Conservation (phyloP, 1,140 invertebrate species). For the Pachyrhynchus sulphureomaculatus region DNA sequence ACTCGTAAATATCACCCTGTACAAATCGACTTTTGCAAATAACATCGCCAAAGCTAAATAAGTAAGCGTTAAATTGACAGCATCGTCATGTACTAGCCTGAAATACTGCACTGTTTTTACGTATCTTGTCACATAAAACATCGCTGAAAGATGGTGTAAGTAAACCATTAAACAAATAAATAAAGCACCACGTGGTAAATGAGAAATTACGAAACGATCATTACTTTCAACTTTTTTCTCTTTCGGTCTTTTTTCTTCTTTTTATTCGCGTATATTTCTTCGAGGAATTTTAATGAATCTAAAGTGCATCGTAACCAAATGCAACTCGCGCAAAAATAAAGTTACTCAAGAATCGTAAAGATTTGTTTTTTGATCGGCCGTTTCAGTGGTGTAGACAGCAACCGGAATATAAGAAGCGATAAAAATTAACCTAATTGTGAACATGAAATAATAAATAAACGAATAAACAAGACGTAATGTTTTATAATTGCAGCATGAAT, state of each 20-base stretch:
- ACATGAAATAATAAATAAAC: no score
- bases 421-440: no score
- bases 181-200: conserved; percentile 9
- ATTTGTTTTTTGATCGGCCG: background rate
- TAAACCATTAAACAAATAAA: conserved; percentile 3
- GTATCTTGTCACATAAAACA: conserved; percentile 11
- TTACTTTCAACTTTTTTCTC: conserved; percentile 7
- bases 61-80: background rate
- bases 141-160: conserved; percentile 7
- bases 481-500: no score
- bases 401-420: no score
- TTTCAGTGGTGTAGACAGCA: background rate
- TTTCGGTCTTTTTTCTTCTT: conserved; percentile 6
- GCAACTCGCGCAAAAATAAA: conserved; percentile 2
- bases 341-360: background rate
- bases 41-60: background rate
- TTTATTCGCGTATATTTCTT: conserved; percentile 2
- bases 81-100: background rate
- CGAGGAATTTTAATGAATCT: conserved; percentile 11
- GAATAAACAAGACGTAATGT: no score
- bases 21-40: background rate
- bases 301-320: conserved; percentile 6
- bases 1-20: background rate
- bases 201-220: conserved; percentile 13
- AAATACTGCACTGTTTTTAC: conserved; percentile 2